phyloP scores from a whole-genome alignment of 2,888 invertebrate species.

The Agrotis puta region DNA sequence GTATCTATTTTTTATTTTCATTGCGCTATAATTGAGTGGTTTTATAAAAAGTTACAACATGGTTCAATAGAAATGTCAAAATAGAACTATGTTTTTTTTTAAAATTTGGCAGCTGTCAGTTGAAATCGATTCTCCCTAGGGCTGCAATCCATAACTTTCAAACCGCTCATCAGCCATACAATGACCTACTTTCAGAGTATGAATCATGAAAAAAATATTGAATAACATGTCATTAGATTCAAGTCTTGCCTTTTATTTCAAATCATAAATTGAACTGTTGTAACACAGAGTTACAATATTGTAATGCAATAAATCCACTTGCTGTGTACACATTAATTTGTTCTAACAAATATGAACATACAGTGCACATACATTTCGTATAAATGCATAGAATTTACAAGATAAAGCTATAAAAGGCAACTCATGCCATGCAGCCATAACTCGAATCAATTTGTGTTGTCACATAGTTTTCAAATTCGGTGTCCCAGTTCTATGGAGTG shows the following conservation, averaged over 20 bases:
- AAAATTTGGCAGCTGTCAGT: too few relatives aligned
- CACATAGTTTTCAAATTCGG: slow-evolving; percentile 57
- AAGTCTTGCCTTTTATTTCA: slow-evolving; percentile 1
- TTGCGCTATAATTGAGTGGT: too few relatives aligned
- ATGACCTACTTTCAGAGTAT: too few relatives aligned
- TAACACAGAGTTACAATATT: not conserved
- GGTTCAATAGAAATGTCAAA: too few relatives aligned
- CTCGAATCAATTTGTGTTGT: slow-evolving; percentile 53
- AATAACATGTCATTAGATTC: not conserved
- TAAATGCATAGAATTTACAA: slow-evolving; percentile 45
- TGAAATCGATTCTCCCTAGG: too few relatives aligned
- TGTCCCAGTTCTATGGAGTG: slow-evolving; percentile 46
- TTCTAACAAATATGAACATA: slow-evolving; percentile 23
- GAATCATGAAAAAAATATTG: not conserved
- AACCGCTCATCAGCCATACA: too few relatives aligned
- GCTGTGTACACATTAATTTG: slow-evolving; percentile 31
- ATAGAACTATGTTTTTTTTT: too few relatives aligned
- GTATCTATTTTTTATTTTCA: too few relatives aligned
- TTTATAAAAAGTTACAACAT: too few relatives aligned
- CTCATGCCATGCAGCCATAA: slow-evolving; percentile 43
- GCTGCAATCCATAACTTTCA: too few relatives aligned
- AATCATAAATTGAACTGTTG: slow-evolving; percentile 35
- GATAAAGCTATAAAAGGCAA: slow-evolving; percentile 51
- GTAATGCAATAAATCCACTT: slow-evolving; percentile 22
- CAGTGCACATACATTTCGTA: slow-evolving; percentile 11